phyloP scores from a whole-genome alignment of 1,140 invertebrate genomes.

The Drosophila erecta region DNA sequence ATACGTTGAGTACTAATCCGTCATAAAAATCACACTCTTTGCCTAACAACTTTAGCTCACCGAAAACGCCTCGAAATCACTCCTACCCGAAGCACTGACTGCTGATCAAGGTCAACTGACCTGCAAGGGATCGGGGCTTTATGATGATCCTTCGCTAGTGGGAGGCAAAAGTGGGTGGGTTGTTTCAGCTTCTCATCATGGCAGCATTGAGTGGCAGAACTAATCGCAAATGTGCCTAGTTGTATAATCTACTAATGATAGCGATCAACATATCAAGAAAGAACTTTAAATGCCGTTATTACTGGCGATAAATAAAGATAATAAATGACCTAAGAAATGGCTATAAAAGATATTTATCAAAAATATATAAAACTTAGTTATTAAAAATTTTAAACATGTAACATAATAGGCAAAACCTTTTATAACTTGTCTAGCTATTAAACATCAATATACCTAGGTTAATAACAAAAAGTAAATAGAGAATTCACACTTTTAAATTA shows the following conservation, averaged over 20 bases:
- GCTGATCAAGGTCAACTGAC: conserved; percentile 51
- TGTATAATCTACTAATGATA: not conserved
- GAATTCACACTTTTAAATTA: not conserved
- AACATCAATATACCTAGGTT: not conserved
- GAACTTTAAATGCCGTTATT: no score
- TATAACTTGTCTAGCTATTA: not conserved
- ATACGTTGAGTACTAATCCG: conserved; percentile 22
- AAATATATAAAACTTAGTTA: no score
- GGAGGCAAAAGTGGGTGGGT: conserved; percentile 21
- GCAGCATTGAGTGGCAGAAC: conserved; percentile 30
- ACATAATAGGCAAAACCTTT: not conserved
- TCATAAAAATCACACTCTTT: conserved; percentile 70
- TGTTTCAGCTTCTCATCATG: conserved; percentile 35
- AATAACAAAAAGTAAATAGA: conserved; percentile 1
- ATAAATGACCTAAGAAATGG: no score
- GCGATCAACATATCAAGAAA: no score
- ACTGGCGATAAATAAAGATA: no score
- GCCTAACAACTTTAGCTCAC: conserved; percentile 81
- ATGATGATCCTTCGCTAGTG: conserved; percentile 12
- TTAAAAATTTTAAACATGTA: no score
- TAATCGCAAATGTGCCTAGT: conserved; percentile 12
- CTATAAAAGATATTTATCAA: no score
- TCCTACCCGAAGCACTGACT: conserved; percentile 80
- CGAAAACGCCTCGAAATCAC: conserved; percentile 72
- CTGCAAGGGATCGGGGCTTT: conserved; percentile 31